Evolutionary conservation across 2,797 vertebrate genomes (phyloP), one percentile per base, ranked within the genome.

Genomic region (Furcifer pardalis): DNA sequence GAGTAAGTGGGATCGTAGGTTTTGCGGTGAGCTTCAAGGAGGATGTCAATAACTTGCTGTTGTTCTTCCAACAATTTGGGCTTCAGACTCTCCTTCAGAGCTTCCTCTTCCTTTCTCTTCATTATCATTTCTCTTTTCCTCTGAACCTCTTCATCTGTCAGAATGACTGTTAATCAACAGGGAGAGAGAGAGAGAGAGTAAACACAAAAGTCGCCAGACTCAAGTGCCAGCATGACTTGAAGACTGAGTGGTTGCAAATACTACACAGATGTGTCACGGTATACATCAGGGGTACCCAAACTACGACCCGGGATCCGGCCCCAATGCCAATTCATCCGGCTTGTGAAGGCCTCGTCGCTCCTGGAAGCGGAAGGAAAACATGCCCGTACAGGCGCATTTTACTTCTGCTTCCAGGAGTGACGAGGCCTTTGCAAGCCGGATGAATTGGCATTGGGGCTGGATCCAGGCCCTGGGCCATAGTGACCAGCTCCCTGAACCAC

Each of bases 81-180:
- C 83, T 97, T 96, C 81, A 97, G 95, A 0, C 98, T 98, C 93
- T 98, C 98, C 92, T 92, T 96, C 81, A 97, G 93, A 0, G 96
- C 98, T 5, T 97, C 98, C 88, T 99, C 98, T 3, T 99, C 97
- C 95, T 99, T 99, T 82, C 98, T 95, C 87, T 97, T 97, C 91
- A 97, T 94, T 87, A 99, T 99, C 95, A 99, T 95, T 91, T 99
- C 98, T 17, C 99, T 96, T 93, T 99, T 99, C 91, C 98, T 97
- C 96, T 99, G 98, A 77, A 99, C 98, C 93, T 99, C 98, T 94
- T 99, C 98, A 0, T 99, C 98, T 0, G 98, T 99, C 93, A 99
- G 95, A 92, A 99, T 99, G 95, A 99, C 98, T 99, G 95, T 10
- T 60, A 1, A 32, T 23, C n/a, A n/a, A 71, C 7, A 49, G 0